phyloP scores from a whole-genome alignment of 2,113 vertebrate genomes.

The Neogale vison region DNA sequence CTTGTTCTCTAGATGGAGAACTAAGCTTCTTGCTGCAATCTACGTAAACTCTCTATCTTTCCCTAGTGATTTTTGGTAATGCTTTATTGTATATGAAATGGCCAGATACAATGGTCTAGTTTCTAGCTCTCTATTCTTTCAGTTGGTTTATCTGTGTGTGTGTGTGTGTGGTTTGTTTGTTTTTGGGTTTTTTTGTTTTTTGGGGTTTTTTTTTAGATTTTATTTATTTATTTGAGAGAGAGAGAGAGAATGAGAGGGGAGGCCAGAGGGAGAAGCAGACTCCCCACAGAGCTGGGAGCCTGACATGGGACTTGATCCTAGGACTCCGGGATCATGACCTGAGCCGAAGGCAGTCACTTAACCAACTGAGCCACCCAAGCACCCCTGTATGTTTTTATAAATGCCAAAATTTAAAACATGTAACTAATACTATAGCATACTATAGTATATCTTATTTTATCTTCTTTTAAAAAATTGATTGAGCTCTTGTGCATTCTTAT shows the following conservation, averaged over 20 bases:
- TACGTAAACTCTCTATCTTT: neutral
- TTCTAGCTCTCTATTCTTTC: neutral
- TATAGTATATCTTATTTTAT: neutral
- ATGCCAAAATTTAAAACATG: neutral
- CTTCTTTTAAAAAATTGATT: neutral
- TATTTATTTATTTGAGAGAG: no score
- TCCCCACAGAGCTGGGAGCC: no score
- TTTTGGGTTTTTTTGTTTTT: no score
- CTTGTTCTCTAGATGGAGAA: neutral
- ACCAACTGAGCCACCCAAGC: no score
- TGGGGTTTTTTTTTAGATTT: no score
- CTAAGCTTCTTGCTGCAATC: neutral
- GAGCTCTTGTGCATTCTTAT: neutral
- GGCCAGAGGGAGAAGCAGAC: no score
- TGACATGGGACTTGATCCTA: no score
- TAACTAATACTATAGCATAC: neutral
- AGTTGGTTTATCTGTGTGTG: neutral
- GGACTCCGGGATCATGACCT: no score
- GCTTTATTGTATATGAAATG: neutral
- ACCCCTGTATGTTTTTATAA: neutral
- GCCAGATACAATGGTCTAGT: neutral
- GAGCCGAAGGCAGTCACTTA: no score
- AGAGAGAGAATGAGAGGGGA: no score
- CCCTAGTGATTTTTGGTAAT: neutral
- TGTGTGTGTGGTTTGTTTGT: neutral